Percentiles rank a stretch among this genome's conserved stretches.
These are phyloP conservation scores for Standfussiana lucernea DNA, from an alignment of 2,888 invertebrate species.

Conservation along the genomic window DNA sequence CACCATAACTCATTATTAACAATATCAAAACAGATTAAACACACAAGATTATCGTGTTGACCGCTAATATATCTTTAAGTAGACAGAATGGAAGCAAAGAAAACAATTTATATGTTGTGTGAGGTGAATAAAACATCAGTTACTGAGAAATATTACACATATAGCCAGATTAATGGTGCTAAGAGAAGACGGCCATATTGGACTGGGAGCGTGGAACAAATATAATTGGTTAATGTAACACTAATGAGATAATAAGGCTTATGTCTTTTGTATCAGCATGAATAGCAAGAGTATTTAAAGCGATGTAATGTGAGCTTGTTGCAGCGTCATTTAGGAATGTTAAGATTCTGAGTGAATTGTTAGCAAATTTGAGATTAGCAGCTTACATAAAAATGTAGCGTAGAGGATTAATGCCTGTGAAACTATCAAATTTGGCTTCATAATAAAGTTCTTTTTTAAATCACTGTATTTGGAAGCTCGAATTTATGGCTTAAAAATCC, in stretches of 20 bases:
- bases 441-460: neutral
- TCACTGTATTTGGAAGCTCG: neutral
- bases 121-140: slow-evolving; percentile 81
- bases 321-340: neutral
- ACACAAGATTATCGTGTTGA: slow-evolving; percentile 55
- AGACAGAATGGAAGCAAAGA: slow-evolving; percentile 71
- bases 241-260: slow-evolving; percentile 43
- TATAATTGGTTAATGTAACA: slow-evolving; percentile 47
- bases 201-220: slow-evolving; percentile 65
- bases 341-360: neutral
- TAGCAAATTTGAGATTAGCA: neutral
- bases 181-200: slow-evolving; percentile 75
- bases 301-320: neutral
- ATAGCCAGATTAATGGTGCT: slow-evolving; percentile 83
- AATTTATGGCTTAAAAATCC: neutral
- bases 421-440: neutral
- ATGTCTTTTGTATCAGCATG: slow-evolving; percentile 36
- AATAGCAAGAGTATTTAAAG: slow-evolving; percentile 17
- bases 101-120: slow-evolving; percentile 78
- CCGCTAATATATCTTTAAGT: slow-evolving; percentile 69
- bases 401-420: neutral
- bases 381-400: no score
- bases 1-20: slow-evolving; percentile 31
- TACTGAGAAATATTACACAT: slow-evolving; percentile 82
- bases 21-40: slow-evolving; percentile 50